Evolutionary conservation across 1,140 invertebrate species (phyloP).

Genomic region (Apis cerana): DNA sequence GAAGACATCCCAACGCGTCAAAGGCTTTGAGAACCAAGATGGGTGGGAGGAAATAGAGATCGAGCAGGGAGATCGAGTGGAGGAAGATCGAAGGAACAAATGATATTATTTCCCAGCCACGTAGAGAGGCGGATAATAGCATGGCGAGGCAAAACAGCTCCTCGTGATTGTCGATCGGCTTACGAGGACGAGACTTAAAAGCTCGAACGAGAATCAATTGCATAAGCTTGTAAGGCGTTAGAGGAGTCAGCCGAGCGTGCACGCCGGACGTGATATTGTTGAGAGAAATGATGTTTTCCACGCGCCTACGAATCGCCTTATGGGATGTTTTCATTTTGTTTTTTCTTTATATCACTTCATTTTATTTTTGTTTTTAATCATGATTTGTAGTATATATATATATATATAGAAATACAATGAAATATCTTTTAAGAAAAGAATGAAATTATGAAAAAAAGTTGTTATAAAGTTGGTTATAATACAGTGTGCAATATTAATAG

Average conservation of each 20-base stretch:
- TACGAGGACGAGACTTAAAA: conserved; percentile 55
- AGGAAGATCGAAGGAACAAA: conserved; percentile 14
- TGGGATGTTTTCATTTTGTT: neutral
- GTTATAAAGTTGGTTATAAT: too few species aligned
- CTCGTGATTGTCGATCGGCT: conserved; percentile 52
- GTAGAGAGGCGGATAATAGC: conserved; percentile 38
- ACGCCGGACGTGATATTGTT: conserved; percentile 35
- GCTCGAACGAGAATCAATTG: conserved; percentile 57
- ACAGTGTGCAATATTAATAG: too few species aligned
- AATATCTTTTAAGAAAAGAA: too few species aligned
- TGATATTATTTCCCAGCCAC: conserved; percentile 32
- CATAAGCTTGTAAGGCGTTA: conserved; percentile 53
- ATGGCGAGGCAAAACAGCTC: conserved; percentile 41
- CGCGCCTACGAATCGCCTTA: neutral
- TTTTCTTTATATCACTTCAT: too few species aligned
- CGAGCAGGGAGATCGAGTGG: too few species aligned
- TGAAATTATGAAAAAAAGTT: too few species aligned
- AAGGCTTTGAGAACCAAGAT: neutral
- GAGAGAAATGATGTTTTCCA: neutral
- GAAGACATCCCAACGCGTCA: neutral
- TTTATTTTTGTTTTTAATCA: neutral
- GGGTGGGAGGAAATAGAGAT: neutral
- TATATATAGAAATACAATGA: too few species aligned
- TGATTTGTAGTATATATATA: neutral
- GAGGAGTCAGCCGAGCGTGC: conserved; percentile 45